phyloP scores from a whole-genome alignment of 1,140 invertebrate species.

The Coelopa frigida region DNA sequence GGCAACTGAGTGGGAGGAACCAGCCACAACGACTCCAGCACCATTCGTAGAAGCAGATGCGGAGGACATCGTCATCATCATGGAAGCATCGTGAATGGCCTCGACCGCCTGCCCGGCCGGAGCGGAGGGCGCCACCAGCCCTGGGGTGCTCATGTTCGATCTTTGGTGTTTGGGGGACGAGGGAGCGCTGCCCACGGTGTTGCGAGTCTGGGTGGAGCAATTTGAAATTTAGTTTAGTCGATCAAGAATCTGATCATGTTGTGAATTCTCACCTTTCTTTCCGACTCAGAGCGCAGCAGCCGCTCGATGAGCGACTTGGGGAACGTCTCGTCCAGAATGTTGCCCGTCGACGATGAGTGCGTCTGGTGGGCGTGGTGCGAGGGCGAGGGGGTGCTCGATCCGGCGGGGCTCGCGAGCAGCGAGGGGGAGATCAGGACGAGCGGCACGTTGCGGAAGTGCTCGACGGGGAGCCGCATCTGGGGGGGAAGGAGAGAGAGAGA shows the following conservation, averaged over 20 bases:
- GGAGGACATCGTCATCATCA: slow-evolving; percentile 31
- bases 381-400: slow-evolving; percentile 47
- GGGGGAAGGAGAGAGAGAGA: slow-evolving; percentile 7
- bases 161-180: slow-evolving; percentile 55
- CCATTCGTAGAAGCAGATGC: slow-evolving; percentile 8
- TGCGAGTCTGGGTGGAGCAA: slow-evolving; percentile 30
- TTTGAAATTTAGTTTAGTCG: background rate
- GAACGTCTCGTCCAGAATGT: slow-evolving; percentile 49
- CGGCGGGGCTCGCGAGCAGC: slow-evolving; percentile 57
- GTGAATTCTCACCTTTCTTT: slow-evolving; percentile 28
- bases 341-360: slow-evolving; percentile 40
- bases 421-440: slow-evolving; percentile 85
- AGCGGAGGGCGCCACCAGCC: slow-evolving; percentile 22
- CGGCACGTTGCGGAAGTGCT: slow-evolving; percentile 91
- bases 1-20: too few species aligned
- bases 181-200: slow-evolving; percentile 54
- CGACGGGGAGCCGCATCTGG: slow-evolving; percentile 91
- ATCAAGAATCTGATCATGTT: background rate
- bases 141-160: slow-evolving; percentile 44
- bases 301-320: slow-evolving; percentile 55
- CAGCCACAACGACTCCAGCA: slow-evolving; percentile 8
- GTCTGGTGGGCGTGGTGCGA: slow-evolving; percentile 37
- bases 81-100: slow-evolving; percentile 32
- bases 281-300: slow-evolving; percentile 51
- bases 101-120: slow-evolving; percentile 33